Evolutionary conservation across 2,888 invertebrate genomes (phyloP), one percentile per base, ranked within the genome.

Genomic region (Temnothorax ravouxi): DNA sequence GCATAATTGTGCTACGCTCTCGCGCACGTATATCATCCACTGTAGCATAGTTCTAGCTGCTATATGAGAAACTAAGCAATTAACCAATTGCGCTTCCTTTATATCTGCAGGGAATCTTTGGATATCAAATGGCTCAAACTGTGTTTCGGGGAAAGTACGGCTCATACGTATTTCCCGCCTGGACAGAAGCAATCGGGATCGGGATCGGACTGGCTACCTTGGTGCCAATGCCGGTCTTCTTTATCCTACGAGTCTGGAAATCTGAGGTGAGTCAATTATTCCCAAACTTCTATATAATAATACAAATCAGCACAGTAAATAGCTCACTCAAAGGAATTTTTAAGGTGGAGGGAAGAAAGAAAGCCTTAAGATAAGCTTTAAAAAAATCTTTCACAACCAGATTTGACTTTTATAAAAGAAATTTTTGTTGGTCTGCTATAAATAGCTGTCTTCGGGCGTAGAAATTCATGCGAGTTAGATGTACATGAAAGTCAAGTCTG

Each of bases 101-200:
- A 72, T 69, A 44, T 86, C 80, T 76, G 34, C 95, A 98, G 98
- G 96, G 95, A 47, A 96, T 98, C 72, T 96, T 98, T 86, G 95
- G 96, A 9, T 98, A 98, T 94, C 97, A 97, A 77, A 96, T 97
- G 95, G 94, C 95, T 6, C 62, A 75, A 64, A 96, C 97, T 87
- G 97, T 97, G 95, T 93, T 95, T 25, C 94, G 96, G 0, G 96
- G 97, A 0, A 91, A 94, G 6, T 98, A 97, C 92, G 97, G 96
- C n/a, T 9, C 62, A 95, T 97, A 97, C 91, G 93, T 93, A 13
- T 98, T 97, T 93, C 98, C 98, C 0, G 87, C 93, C 15, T 97
- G 97, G 96, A 97, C 97, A 18, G 96, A 97, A 88, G 93, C 95
- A 0, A 93, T 98, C 44, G 98, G 98, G 6, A 97, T 97, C 96